Evolutionary conservation across 1,140 invertebrate genomes (phyloP).

Genomic region (Maniola jurtina): DNA sequence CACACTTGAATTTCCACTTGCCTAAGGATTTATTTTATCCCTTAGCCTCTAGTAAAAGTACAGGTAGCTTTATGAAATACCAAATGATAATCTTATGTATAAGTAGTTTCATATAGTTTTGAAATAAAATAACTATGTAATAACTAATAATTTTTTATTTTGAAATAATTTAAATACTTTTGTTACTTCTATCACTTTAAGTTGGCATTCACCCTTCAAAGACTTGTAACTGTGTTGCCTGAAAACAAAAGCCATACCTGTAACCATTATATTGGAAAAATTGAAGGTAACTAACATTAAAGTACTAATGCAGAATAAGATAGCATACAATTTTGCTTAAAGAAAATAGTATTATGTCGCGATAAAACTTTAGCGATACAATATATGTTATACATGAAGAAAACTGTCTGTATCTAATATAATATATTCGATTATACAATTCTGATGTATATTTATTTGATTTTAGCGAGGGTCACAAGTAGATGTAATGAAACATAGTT

Average conservation of each 20-base stretch:
- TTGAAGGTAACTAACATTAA: too few relatives aligned
- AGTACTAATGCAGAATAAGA: too few relatives aligned
- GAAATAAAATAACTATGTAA: constrained; percentile 41
- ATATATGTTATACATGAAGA: too few relatives aligned
- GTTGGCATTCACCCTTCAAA: constrained; percentile 61
- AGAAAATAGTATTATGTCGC: too few relatives aligned
- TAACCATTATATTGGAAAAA: constrained; percentile 21
- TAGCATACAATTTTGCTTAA: too few relatives aligned
- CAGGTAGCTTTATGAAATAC: not conserved
- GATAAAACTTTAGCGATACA: too few relatives aligned
- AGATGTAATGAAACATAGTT: constrained; percentile 39
- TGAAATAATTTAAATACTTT: constrained; percentile 77
- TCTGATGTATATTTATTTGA: too few relatives aligned
- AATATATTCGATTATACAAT: too few relatives aligned
- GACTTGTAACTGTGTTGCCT: constrained; percentile 61
- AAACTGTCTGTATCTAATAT: too few relatives aligned
- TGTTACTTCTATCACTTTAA: constrained; percentile 72
- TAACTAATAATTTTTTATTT: constrained; percentile 60
- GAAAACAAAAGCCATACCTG: constrained; percentile 56
- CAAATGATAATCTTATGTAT: constrained; percentile 6
- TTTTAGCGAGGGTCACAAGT: constrained; percentile 12
- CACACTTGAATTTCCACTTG: constrained; percentile 50
- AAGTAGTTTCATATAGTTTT: constrained; percentile 22
- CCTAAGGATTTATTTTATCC: constrained; percentile 62
- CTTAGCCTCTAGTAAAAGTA: constrained; percentile 21